These are phyloP conservation scores for Odontocolon sp. DNA, from an alignment of 2,888 invertebrate species.

Conservation along the genomic window DNA sequence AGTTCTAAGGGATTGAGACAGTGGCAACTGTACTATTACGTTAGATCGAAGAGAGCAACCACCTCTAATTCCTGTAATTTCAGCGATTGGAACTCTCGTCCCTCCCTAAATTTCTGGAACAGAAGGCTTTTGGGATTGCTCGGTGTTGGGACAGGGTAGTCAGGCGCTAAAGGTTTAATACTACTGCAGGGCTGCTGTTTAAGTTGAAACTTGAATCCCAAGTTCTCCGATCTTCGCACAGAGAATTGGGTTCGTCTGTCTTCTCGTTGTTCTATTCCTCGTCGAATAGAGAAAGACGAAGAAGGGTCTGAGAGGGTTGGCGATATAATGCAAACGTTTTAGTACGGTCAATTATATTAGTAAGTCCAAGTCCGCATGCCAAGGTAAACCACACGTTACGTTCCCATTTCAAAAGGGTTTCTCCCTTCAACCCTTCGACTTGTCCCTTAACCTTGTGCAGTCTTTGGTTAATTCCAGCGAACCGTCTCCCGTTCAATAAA, in stretches of 20 bases:
- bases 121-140: conserved; percentile 14
- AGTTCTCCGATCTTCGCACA: background rate
- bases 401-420: background rate
- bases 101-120: conserved; percentile 13
- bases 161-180: conserved; percentile 21
- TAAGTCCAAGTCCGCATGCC: background rate
- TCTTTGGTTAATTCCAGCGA: background rate
- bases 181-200: conserved; percentile 8
- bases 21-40: background rate
- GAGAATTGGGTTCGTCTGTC: background rate
- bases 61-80: conserved; percentile 26
- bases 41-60: background rate
- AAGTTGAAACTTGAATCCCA: conserved; percentile 13
- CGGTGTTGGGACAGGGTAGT: background rate
- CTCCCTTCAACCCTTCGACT: background rate
- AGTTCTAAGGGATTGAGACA: conserved; percentile 29
- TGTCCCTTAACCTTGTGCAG: background rate
- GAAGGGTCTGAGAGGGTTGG: background rate
- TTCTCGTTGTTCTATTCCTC: background rate
- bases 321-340: background rate
- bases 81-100: conserved; percentile 16
- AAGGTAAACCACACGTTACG: conserved; percentile 3
- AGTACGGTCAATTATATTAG: conserved; percentile 7
- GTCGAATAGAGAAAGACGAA: background rate
- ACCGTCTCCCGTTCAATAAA: background rate